Base-by-base conservation (phyloP, 2,888 invertebrate genomes). In the Drosophila multiciliata region DNA sequence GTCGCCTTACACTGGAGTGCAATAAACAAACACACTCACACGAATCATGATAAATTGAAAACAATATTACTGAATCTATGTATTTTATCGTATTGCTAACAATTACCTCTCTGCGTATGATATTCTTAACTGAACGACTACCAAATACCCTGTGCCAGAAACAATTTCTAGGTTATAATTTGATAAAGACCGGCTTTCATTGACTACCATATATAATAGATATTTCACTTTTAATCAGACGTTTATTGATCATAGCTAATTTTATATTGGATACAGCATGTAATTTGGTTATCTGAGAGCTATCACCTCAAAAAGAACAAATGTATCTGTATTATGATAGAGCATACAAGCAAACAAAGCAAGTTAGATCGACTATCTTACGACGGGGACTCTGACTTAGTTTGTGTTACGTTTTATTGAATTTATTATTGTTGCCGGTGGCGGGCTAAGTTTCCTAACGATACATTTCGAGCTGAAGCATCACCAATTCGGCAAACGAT, bases 21-120 rank as follows among this genome's bases (percentile, higher is more conserved):
- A 82, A 74, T 74, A 71, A 70, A 70, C 64, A 71, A 63, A n/a
- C 12, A 12, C 9, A 33, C 7, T 49, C 29, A 42, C 65, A 73
- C 67, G 75, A 76, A 81, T 83, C 78, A 75, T 84, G 73, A 81
- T 75, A 61, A 82, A 85, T 85, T 85, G 69, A 63, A 73, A 76
- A 75, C 74, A 73, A 75, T 78, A 78, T 82, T 78, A 80, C 73
- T 66, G 78, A 76, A 78, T 68, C 77, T 71, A 69, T 80, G 48
- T 63, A 78, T 29, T 29, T 29, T 29, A 29, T 29, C 29, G 63
- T 62, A 64, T 52, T 53, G 50, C 48, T 70, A 78, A 61, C 69
- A 60, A 65, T 66, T 59, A 42, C 23, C 49, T 33, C 23, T 23
- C 9, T 23, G 20, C 49, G 35, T 12, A 2, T 15, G 35, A 1